Evolutionary conservation across 2,888 invertebrate species (phyloP).

Genomic region (Oxystoma pomonae): DNA sequence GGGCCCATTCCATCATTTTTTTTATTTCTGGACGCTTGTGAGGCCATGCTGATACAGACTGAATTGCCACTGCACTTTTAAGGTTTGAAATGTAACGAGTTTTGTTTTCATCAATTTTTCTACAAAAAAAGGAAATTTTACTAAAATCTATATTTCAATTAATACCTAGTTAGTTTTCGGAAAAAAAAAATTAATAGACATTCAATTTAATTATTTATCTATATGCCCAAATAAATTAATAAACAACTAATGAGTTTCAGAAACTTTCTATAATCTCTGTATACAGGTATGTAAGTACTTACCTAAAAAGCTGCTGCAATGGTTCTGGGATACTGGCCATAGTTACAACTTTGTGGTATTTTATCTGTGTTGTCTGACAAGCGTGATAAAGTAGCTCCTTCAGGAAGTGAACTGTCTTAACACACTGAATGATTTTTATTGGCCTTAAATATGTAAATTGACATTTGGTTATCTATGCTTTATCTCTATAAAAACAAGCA

Average conservation of each 20-base stretch:
- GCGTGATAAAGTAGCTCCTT: neutral
- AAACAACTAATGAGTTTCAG: no score
- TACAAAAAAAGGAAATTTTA: constrained; percentile 51
- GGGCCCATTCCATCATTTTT: constrained; percentile 62
- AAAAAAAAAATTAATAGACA: no score
- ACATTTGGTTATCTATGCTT: no score
- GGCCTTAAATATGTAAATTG: no score
- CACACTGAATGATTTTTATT: neutral
- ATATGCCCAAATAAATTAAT: no score
- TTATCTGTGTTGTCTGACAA: neutral
- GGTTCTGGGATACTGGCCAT: neutral
- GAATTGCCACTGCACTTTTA: constrained; percentile 82
- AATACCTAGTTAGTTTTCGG: no score
- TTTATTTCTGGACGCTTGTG: constrained; percentile 75
- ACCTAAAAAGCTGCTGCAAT: neutral
- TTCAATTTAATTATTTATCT: no score
- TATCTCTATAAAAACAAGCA: no score
- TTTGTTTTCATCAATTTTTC: constrained; percentile 75
- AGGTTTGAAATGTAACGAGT: constrained; percentile 70
- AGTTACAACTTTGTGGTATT: neutral
- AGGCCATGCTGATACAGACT: constrained; percentile 89
- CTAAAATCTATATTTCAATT: no score
- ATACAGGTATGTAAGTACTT: no score
- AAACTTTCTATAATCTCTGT: no score
- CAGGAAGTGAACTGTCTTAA: neutral